Conservation (phyloP, 92 coral and sea anemone genomes). For the Porites cylindrica region DNA sequence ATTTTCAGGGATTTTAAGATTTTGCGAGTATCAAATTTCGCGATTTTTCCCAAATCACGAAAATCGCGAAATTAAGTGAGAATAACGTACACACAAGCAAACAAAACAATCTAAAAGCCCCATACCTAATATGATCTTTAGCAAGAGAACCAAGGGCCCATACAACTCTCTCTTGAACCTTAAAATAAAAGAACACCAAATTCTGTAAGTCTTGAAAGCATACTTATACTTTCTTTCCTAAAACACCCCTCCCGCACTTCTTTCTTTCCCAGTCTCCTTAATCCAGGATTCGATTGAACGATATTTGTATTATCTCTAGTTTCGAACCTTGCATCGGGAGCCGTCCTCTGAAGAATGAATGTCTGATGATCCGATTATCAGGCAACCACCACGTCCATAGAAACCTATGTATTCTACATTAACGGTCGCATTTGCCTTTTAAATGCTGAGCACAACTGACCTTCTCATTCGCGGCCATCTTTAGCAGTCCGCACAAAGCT, state of each 20-base stretch:
- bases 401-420: too few species aligned
- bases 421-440: not conserved
- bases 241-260: not conserved
- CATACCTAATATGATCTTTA: conserved; percentile 82
- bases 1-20: too few species aligned
- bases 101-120: not conserved
- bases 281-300: not conserved
- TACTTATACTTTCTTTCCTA: not conserved
- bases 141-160: conserved; percentile 92
- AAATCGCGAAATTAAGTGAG: too few species aligned
- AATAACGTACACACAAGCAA: too few species aligned
- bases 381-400: not conserved
- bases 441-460: conserved; percentile 27
- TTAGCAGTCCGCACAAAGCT: conserved; percentile 76
- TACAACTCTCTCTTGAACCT: conserved; percentile 88
- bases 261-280: not conserved
- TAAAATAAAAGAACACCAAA: not conserved
- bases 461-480: conserved; percentile 67
- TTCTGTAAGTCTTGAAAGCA: not conserved
- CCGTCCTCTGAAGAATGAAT: not conserved
- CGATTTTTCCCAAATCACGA: too few species aligned
- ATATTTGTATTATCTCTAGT: too few species aligned
- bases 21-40: too few species aligned
- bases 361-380: too few species aligned
- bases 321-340: too few species aligned